phyloP scores from a whole-genome alignment of 2,888 invertebrate species.

The Leucophenga maculata region DNA sequence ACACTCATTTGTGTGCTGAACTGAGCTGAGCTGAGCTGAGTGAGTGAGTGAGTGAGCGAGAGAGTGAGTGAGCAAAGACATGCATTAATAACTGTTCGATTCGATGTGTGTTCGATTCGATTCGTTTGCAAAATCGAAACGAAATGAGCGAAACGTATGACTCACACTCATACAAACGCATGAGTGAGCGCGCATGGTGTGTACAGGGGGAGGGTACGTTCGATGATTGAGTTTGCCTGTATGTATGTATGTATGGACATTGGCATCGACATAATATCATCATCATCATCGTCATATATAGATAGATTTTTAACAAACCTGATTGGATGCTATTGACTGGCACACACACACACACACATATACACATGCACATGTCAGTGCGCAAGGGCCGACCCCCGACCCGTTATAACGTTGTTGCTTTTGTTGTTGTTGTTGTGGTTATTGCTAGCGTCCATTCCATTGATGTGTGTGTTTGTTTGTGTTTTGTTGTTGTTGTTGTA shows the following conservation, averaged over 20 bases:
- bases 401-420: no score
- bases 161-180: constrained; percentile 40
- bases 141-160: constrained; percentile 41
- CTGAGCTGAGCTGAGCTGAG: constrained; percentile 25
- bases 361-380: no score
- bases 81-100: constrained; percentile 48
- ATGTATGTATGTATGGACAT: constrained; percentile 57
- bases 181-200: no score
- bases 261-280: constrained; percentile 45
- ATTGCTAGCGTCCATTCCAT: no score
- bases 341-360: constrained; percentile 46
- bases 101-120: constrained; percentile 63
- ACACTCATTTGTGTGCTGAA: neutral
- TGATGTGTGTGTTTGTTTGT: no score
- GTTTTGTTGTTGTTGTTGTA: no score
- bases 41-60: constrained; percentile 28
- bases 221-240: constrained; percentile 13
- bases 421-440: no score
- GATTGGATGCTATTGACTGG: constrained; percentile 73
- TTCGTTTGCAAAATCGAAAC: constrained; percentile 31
- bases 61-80: constrained; percentile 22
- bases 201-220: constrained; percentile 8
- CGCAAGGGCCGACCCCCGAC: neutral
- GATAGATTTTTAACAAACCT: constrained; percentile 73
- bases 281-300: constrained; percentile 66